These are phyloP conservation scores for Otolemur garnettii DNA, from an alignment of 2,113 vertebrate species.

Conservation along the genomic window DNA sequence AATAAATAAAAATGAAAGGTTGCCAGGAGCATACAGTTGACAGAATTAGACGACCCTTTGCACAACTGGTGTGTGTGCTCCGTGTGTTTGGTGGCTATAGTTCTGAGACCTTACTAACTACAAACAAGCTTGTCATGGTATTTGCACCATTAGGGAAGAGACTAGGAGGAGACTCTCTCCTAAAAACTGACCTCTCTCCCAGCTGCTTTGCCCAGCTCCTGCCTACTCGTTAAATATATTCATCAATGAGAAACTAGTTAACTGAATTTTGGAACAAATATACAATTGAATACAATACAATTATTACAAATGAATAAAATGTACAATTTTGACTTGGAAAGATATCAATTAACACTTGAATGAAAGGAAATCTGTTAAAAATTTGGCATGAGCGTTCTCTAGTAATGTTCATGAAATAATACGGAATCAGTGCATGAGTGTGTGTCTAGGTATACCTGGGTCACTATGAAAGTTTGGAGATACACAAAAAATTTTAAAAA, in stretches of 20 bases:
- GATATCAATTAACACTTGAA: background rate
- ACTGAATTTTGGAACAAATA: background rate
- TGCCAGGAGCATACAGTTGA: background rate
- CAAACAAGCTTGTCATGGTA: background rate
- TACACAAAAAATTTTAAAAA: too few relatives aligned
- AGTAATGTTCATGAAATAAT: background rate
- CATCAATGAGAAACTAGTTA: conserved; percentile 8
- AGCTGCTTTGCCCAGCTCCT: background rate
- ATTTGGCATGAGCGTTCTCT: background rate
- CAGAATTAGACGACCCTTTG: background rate
- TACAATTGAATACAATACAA: background rate
- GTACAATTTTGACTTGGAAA: conserved; percentile 11
- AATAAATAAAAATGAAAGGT: background rate
- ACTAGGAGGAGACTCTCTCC: background rate
- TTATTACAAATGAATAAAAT: background rate
- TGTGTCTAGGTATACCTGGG: background rate
- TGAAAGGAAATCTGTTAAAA: background rate
- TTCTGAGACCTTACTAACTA: background rate
- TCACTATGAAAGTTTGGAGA: too few relatives aligned
- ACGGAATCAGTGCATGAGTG: background rate
- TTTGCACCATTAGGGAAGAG: background rate
- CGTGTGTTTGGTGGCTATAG: background rate
- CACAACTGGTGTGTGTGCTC: background rate
- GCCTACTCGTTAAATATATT: background rate
- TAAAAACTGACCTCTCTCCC: background rate